Evolutionary conservation across 2,113 vertebrate genomes (phyloP).

Genomic region (Prunella fulvescens): DNA sequence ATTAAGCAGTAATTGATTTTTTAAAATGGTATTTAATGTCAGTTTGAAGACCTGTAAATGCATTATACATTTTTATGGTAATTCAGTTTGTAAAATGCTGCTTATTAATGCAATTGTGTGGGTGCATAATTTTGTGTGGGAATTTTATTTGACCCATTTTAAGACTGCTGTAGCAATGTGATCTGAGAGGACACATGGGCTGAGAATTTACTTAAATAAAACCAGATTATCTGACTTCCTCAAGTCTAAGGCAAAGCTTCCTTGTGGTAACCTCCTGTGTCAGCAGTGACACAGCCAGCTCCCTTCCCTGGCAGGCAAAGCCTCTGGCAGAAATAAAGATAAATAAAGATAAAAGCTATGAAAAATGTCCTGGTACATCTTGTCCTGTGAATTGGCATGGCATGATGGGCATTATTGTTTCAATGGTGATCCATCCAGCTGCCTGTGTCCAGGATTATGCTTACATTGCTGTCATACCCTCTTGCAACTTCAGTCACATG

Average conservation of each 20-base stretch:
- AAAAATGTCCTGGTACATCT: neutral
- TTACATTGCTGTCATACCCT: neutral
- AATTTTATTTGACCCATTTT: neutral
- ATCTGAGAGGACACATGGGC: neutral
- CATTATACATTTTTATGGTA: neutral
- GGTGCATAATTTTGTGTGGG: neutral
- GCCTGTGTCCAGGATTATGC: neutral
- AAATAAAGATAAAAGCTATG: neutral
- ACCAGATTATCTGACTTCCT: neutral
- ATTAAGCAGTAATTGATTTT: neutral
- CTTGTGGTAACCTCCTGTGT: neutral
- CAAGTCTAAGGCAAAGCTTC: neutral
- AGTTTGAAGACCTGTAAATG: neutral
- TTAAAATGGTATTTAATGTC: neutral
- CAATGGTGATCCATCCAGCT: neutral
- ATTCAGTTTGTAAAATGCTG: neutral
- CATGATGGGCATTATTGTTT: neutral
- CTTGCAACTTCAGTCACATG: neutral
- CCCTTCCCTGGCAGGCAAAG: neutral
- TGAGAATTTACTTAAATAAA: neutral
- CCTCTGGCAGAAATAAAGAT: neutral
- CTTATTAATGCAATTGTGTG: neutral
- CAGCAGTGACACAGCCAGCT: neutral
- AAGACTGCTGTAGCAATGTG: neutral
- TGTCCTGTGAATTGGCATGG: neutral